A percentile compares a stretch with the other conserved stretches of the same genome.
phyloP scores from a whole-genome alignment of 2,113 vertebrate genomes.

The Nesoenas mayeri region DNA sequence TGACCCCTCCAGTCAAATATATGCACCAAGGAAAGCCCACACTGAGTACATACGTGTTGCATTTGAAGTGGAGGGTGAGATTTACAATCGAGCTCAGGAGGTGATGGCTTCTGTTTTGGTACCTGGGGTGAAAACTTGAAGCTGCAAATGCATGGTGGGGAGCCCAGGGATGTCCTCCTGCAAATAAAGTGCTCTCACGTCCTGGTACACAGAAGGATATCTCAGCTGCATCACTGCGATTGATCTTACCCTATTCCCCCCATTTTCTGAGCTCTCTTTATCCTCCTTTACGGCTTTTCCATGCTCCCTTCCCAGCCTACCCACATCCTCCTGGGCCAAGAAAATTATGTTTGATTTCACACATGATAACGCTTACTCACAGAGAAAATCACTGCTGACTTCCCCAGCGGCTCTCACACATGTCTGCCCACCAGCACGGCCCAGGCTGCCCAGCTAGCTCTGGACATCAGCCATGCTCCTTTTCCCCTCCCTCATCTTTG shows the following conservation, averaged over 20 bases:
- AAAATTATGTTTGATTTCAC: neutral
- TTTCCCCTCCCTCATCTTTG: neutral
- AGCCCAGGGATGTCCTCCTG: neutral
- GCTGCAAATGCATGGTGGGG: neutral
- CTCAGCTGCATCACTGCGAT: neutral
- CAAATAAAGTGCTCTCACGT: neutral
- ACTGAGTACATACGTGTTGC: neutral
- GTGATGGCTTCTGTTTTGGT: neutral
- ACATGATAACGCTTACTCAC: neutral
- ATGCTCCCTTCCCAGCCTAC: neutral
- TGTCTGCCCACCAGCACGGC: accelerated
- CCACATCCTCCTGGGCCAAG: neutral
- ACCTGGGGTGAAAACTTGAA: neutral
- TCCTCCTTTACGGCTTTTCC: neutral
- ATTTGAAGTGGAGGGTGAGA: neutral
- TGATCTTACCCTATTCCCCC: neutral
- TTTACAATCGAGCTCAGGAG: neutral
- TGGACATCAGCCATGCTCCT: neutral
- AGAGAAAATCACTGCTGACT: conserved; percentile 24
- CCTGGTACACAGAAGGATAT: neutral
- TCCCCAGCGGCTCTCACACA: neutral
- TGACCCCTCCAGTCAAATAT: neutral
- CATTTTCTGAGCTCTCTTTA: neutral
- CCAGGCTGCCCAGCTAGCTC: neutral
- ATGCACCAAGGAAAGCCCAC: neutral